Conservation (phyloP, 2,113 vertebrate genomes). For the Todiramphus chloris region DNA sequence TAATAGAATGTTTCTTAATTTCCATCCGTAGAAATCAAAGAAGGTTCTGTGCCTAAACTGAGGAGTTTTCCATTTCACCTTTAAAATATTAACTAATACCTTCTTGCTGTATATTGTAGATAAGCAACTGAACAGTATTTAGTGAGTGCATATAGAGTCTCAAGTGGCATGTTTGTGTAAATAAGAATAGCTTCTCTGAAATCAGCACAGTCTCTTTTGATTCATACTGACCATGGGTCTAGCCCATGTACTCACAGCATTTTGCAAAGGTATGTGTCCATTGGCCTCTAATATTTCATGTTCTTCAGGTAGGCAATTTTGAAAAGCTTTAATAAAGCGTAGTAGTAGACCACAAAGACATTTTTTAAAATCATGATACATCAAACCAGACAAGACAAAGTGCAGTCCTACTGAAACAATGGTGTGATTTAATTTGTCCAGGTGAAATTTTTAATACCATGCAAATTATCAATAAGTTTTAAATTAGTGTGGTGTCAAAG, state of each 20-base stretch:
- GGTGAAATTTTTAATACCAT: background rate
- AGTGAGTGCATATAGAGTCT: background rate
- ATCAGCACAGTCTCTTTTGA: background rate
- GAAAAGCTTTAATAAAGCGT: background rate
- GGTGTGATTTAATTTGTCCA: background rate
- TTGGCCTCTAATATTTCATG: background rate
- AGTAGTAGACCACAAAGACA: background rate
- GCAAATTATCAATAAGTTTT: background rate
- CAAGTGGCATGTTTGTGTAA: background rate
- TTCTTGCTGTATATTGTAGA: background rate
- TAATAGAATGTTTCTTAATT: background rate
- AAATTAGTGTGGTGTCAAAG: background rate
- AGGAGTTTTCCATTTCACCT: background rate
- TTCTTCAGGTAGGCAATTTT: background rate
- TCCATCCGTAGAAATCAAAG: background rate
- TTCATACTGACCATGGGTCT: background rate
- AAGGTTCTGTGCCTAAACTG: background rate
- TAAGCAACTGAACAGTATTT: background rate
- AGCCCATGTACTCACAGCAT: background rate
- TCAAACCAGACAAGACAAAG: background rate
- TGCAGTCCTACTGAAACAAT: background rate
- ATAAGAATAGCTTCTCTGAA: background rate
- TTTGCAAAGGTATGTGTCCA: background rate
- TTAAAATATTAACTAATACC: background rate
- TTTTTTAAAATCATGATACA: background rate